Conservation (phyloP, 2,888 invertebrate species). For the Conchocele bisecta region DNA sequence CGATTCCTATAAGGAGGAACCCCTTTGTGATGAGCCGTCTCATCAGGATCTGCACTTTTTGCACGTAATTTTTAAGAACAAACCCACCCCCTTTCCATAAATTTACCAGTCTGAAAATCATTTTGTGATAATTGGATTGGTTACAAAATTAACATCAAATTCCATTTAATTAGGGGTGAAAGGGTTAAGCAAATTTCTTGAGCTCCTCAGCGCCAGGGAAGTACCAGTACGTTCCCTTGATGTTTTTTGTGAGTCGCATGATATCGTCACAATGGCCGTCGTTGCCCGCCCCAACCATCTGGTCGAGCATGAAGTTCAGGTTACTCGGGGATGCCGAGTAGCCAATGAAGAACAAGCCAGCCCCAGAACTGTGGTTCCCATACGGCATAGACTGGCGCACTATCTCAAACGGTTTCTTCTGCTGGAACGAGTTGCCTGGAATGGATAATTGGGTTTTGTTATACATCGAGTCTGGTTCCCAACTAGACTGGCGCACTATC, state of each 20-base stretch:
- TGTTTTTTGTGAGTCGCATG: slow-evolving; percentile 79
- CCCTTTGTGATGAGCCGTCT: too few species aligned
- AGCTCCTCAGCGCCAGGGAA: slow-evolving; percentile 80
- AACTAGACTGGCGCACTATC: slow-evolving; percentile 82
- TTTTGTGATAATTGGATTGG: too few species aligned
- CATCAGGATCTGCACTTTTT: too few species aligned
- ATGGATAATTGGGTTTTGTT: slow-evolving; percentile 17
- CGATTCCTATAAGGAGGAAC: too few species aligned
- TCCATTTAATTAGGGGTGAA: too few species aligned
- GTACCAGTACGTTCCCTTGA: slow-evolving; percentile 82
- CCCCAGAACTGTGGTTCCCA: slow-evolving; percentile 76
- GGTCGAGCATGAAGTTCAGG: slow-evolving; percentile 81
- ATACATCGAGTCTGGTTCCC: too few species aligned
- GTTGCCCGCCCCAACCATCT: slow-evolving; percentile 81
- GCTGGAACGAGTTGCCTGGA: slow-evolving; percentile 75
- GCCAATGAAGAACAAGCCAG: slow-evolving; percentile 82
- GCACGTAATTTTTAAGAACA: too few species aligned
- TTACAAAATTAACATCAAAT: too few species aligned
- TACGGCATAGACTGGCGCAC: slow-evolving; percentile 83
- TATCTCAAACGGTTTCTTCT: slow-evolving; percentile 79
- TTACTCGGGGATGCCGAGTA: slow-evolving; percentile 79
- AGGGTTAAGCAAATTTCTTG: slow-evolving; percentile 69
- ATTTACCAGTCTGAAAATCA: too few species aligned
- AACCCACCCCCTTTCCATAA: too few species aligned
- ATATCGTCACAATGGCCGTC: slow-evolving; percentile 80